Percentiles rank a stretch among this genome's conserved stretches.
These are phyloP conservation scores for Thinocorus orbignyianus DNA, from an alignment of 2,113 vertebrate species.

Conservation along the genomic window DNA sequence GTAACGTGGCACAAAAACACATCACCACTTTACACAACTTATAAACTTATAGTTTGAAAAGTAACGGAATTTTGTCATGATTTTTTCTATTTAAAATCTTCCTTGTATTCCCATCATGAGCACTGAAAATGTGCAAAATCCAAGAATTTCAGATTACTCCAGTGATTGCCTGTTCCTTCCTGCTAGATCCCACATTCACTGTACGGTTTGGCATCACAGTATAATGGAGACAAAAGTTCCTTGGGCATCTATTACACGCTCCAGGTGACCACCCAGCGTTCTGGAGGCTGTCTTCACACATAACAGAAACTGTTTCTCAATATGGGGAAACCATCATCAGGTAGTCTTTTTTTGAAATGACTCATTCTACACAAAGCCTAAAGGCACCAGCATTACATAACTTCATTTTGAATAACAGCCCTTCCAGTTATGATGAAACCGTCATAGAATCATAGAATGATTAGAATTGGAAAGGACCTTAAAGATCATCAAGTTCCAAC, in stretches of 20 bases:
- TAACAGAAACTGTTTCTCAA: not conserved
- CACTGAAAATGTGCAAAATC: not conserved
- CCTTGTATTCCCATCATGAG: not conserved
- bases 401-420: not conserved
- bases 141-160: not conserved
- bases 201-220: rapidly evolving
- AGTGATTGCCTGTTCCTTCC: not conserved
- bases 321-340: not conserved
- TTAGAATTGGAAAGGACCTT: too few species aligned
- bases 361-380: not conserved
- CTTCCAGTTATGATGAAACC: not conserved
- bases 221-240: rapidly evolving
- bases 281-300: rapidly evolving
- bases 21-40: not conserved
- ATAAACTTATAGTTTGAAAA: not conserved
- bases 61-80: not conserved
- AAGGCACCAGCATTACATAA: not conserved
- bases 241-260: rapidly evolving
- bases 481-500: too few species aligned
- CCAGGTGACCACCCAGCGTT: not conserved
- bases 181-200: not conserved
- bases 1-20: rapidly evolving
- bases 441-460: not conserved
- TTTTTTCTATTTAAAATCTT: not conserved
- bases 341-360: not conserved